Percentiles rank a stretch among this genome's conserved stretches.
Evolutionary conservation across 2,113 vertebrate genomes (phyloP).

Genomic region (Monopterus albus): DNA sequence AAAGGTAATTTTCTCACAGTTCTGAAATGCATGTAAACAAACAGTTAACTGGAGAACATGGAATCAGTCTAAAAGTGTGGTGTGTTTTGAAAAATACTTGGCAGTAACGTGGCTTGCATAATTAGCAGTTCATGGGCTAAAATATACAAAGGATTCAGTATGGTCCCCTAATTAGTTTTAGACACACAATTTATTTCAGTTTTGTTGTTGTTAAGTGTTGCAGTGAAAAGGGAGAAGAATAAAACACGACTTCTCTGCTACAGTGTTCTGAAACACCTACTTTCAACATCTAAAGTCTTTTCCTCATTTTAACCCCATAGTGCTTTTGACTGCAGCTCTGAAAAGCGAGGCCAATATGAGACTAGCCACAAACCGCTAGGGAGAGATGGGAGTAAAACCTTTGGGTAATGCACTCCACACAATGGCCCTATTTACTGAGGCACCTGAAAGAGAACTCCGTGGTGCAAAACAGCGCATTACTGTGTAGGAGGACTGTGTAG

Average conservation of each 20-base stretch:
- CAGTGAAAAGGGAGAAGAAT: not conserved
- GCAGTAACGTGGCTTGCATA: constrained; percentile 19
- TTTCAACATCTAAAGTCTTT: constrained; percentile 12
- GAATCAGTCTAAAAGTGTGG: constrained; percentile 18
- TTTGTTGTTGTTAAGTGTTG: constrained; percentile 15
- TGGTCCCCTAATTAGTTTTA: constrained; percentile 47
- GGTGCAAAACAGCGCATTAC: constrained; percentile 61
- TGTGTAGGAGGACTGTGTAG: constrained; percentile 67
- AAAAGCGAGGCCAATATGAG: constrained; percentile 55
- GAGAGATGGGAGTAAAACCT: constrained; percentile 67
- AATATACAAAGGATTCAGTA: constrained; percentile 47
- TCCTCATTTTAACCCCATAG: constrained; percentile 4
- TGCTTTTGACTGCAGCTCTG: constrained; percentile 34
- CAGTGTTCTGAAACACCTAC: constrained; percentile 18
- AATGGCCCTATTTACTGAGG: constrained; percentile 69
- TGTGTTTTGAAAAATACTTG: constrained; percentile 32
- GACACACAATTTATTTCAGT: constrained; percentile 24
- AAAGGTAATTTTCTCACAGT: constrained; percentile 19
- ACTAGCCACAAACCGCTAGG: constrained; percentile 48
- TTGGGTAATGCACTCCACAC: constrained; percentile 73
- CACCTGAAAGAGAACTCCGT: constrained; percentile 63
- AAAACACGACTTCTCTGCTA: constrained; percentile 2
- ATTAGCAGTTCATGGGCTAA: constrained; percentile 36
- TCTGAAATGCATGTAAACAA: constrained; percentile 15
- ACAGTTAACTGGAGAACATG: constrained; percentile 14